These are phyloP conservation scores for Drosophila kanapiae DNA, from an alignment of 1,140 invertebrate species.

Conservation along the genomic window DNA sequence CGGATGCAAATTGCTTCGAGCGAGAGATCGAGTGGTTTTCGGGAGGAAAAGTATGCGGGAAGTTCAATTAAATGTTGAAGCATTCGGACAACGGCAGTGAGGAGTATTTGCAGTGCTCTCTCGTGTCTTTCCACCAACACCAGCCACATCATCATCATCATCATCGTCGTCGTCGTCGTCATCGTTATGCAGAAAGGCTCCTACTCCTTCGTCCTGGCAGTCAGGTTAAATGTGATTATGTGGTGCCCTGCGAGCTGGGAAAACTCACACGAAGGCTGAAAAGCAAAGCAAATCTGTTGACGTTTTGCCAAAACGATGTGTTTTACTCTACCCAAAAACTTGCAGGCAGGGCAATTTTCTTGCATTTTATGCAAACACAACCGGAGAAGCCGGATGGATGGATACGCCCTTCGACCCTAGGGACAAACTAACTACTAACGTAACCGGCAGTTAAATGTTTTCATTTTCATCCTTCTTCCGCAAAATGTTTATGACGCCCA, in stretches of 20 bases:
- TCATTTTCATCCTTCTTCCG: constrained; percentile 62
- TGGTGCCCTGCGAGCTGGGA: constrained; percentile 32
- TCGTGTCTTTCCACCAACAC: not conserved
- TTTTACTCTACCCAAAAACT: constrained; percentile 22
- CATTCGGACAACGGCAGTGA: constrained; percentile 35
- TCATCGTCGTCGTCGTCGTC: constrained; percentile 13
- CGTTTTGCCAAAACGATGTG: constrained; percentile 58
- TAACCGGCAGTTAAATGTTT: constrained; percentile 78
- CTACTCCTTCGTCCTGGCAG: constrained; percentile 29
- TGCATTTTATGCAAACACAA: constrained; percentile 71
- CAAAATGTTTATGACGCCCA: constrained; percentile 75
- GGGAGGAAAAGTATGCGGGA: constrained; percentile 17
- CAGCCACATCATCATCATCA: constrained; percentile 23
- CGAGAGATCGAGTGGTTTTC: not conserved
- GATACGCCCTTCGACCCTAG: constrained; percentile 16
- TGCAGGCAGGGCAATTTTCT: constrained; percentile 70
- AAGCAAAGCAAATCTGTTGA: constrained; percentile 66
- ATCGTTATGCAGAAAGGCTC: not conserved
- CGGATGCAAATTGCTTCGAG: constrained; percentile 36
- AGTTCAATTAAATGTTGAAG: constrained; percentile 67
- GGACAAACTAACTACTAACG: constrained; percentile 43
- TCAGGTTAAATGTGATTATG: constrained; percentile 77
- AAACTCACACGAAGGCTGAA: constrained; percentile 34
- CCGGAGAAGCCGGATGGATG: constrained; percentile 11
- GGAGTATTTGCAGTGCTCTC: constrained; percentile 9